Conservation (phyloP, 2,113 vertebrate species). For the Brienomyrus longianalis region DNA sequence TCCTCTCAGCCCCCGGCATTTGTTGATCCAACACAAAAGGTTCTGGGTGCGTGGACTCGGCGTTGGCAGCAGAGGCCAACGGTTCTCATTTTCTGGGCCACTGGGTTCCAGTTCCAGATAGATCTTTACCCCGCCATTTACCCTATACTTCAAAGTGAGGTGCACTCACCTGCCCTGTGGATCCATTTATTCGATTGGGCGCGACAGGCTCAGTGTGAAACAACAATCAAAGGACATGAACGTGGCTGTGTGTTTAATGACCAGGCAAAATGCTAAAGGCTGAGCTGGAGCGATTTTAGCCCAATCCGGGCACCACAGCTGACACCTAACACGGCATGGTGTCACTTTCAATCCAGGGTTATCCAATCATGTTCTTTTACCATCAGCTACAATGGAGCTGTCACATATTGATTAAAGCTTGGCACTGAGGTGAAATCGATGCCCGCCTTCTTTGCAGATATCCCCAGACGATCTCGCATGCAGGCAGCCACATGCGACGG, state of each 20-base stretch:
- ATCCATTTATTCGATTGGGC: conserved; percentile 18
- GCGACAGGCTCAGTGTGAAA: background rate
- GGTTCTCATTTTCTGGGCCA: conserved; percentile 3
- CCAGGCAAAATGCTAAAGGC: background rate
- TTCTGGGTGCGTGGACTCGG: background rate
- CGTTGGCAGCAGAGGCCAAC: background rate
- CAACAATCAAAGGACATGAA: conserved; percentile 3
- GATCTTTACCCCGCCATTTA: background rate
- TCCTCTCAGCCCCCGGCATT: background rate
- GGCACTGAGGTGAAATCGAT: background rate
- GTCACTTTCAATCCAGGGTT: conserved; percentile 12
- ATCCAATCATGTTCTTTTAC: background rate
- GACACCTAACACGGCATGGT: background rate
- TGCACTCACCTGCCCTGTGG: background rate
- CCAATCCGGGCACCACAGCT: background rate
- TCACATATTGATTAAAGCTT: background rate
- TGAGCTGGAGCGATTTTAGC: background rate
- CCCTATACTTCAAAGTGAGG: background rate
- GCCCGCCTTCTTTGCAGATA: background rate
- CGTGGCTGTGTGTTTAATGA: conserved; percentile 7
- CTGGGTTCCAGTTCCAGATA: background rate
- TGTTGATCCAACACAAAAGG: conserved; percentile 5
- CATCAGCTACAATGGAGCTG: background rate
- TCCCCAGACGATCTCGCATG: background rate
- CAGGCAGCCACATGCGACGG: background rate